Base-by-base conservation (phyloP, 2,888 invertebrate genomes). In the Thalpophila matura region DNA sequence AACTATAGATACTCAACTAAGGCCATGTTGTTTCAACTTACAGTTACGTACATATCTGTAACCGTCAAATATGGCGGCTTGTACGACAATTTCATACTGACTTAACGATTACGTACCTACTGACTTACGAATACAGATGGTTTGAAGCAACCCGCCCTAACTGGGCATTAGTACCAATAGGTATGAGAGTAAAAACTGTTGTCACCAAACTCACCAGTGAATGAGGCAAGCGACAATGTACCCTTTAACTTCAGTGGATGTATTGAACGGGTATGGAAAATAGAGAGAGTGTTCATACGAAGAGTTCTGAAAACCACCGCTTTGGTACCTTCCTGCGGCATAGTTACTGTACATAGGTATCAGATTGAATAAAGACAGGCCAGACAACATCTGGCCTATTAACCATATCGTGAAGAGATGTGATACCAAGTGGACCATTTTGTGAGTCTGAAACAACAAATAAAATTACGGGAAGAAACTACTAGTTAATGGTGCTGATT, bases 241-340 rank as follows among this genome's bases (percentile, higher is more conserved):
- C 12, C 57, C 77, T 0, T 5, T 14, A 0, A 50, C 18, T 2
- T 68, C 53, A 27, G 72, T 68, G 4, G 54, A 59, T 0, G 59
- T 49, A 35, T 79, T 37, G 12, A 79, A 79, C 1, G 79, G 79
- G 43, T 74, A 67, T 1, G 51, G 2, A 0, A 47, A 45, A 26
- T 74, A 75, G 1, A 72, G 14, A 4, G 79, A 56, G 4, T 65
- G 77, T 43, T 79, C 69, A 22, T 49, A 77, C 2, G 69, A 54
- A 7, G 66, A 47, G 14, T 79, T 74, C 27, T 37, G 43, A 0
- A 33, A 6, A 2, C 42, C 55, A 4, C 49, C 49, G 0, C 4
- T 16, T 4, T 14, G 24, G 29, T 67, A 66, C 10, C 12, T 60
- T 27, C 68, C 66, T 1, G 53, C 42, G 1, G 53, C 14, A 12